Base-by-base conservation (phyloP, 2,797 vertebrate species). In the Gadopsis bispinosus region DNA sequence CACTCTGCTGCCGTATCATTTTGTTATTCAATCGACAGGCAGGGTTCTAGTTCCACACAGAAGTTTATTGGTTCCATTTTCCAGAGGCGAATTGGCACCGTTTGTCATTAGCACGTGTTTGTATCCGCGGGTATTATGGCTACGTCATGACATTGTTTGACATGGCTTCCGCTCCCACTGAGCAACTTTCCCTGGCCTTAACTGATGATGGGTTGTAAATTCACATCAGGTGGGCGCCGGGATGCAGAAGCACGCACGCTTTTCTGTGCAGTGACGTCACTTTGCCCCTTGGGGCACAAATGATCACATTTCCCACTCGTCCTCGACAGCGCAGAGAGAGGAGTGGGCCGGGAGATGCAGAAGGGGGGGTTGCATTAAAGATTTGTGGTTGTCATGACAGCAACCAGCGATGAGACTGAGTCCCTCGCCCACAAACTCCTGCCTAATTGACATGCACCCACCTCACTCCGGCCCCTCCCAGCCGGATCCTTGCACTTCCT, bases 341-440 rank as follows among this genome's bases (percentile, higher is more conserved):
- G 75, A 80, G 77, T 62, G 80, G 71, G 80, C 59, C 54, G 68
- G 64, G 67, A 65, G 63, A 67, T 39, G 54, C 26, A 22, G 19
- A 12, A 13, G 45, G 45, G 60, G 59, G 58, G 47, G n/a, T 5
- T 3, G 66, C 48, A 77, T 69, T 77, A 55, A 81, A 76, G 75
- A 83, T 83, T 76, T 0, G 73, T 62, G 72, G 88, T 91, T 89
- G 88, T 86, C 87, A 91, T 92, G 89, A 85, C 86, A 89, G 87
- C 76, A 17, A 83, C 66, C 65, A 56, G 72, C 14, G 31, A 77
- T 69, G 76, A 86, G 80, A 66, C 55, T 0, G 61, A 80, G 69
- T 84, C 68, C 81, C 65, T 83, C 51, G 54, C 76, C 82, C 67
- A 79, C 70, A 75, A 87, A 83, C 77, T 72, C 48, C 31, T 63